Evolutionary conservation across 2,888 invertebrate genomes (phyloP).

Genomic region (Drosophila picticornis): DNA sequence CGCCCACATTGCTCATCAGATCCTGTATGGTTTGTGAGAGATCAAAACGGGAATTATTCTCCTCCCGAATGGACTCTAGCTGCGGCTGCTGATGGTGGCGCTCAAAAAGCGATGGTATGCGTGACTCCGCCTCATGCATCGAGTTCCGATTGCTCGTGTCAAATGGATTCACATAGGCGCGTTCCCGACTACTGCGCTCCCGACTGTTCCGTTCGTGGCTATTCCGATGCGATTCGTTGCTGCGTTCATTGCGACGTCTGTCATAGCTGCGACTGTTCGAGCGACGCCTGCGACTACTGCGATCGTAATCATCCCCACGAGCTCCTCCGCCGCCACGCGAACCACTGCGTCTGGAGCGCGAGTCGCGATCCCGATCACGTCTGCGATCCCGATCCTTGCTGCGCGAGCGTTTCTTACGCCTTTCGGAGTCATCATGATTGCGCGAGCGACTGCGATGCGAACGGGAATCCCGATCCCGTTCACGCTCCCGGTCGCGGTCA

Average conservation of each 20-base stretch:
- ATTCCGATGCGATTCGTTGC: constrained; percentile 78
- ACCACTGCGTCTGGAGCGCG: constrained; percentile 86
- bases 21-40: constrained; percentile 84
- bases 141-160: constrained; percentile 82
- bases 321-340: constrained; percentile 79
- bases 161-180: constrained; percentile 83
- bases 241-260: constrained; percentile 84
- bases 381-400: constrained; percentile 78
- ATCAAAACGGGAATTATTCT: constrained; percentile 80
- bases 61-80: constrained; percentile 81
- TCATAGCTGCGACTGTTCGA: constrained; percentile 75
- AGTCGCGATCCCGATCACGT: constrained; percentile 84
- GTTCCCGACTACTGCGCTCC: constrained; percentile 85
- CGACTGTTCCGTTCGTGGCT: constrained; percentile 82
- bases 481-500: constrained; percentile 80
- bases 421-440: constrained; percentile 82
- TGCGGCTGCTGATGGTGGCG: constrained; percentile 62
- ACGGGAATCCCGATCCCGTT: constrained; percentile 85
- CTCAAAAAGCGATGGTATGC: constrained; percentile 72
- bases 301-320: constrained; percentile 82
- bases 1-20: constrained; percentile 82
- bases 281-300: constrained; percentile 73
- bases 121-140: constrained; percentile 82
- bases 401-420: constrained; percentile 72
- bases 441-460: constrained; percentile 86